Evolutionary conservation across 2,888 invertebrate species (phyloP).

Genomic region (Drosophila fungiperda): DNA sequence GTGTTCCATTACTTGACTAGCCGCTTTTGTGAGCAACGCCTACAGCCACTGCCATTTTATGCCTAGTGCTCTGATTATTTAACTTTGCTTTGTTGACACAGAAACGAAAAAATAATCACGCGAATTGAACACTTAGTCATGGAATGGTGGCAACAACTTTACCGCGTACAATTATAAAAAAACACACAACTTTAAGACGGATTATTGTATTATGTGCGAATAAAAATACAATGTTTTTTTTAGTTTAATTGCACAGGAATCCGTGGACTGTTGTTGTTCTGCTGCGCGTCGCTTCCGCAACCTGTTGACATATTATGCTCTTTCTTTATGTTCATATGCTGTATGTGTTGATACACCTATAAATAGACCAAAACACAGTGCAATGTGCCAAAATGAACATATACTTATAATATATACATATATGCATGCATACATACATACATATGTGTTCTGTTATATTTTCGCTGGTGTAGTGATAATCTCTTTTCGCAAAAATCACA

Average conservation of each 20-base stretch:
- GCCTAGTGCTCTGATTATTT: slow-evolving; percentile 45
- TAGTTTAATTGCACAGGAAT: slow-evolving; percentile 40
- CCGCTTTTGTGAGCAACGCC: slow-evolving; percentile 37
- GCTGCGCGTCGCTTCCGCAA: slow-evolving; percentile 62
- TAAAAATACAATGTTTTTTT: slow-evolving; percentile 1
- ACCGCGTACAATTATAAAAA: background rate
- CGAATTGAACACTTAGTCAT: slow-evolving; percentile 41
- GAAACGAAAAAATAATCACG: slow-evolving; percentile 45
- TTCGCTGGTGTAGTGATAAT: slow-evolving; percentile 1
- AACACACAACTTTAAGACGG: background rate
- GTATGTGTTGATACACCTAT: slow-evolving; percentile 43
- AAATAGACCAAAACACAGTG: slow-evolving; percentile 67
- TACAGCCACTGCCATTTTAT: slow-evolving; percentile 19
- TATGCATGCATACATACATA: background rate
- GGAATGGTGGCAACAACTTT: slow-evolving; percentile 7
- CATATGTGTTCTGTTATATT: slow-evolving; percentile 4
- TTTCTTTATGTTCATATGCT: slow-evolving; percentile 30
- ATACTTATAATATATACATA: background rate
- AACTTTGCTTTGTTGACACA: slow-evolving; percentile 33
- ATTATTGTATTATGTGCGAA: background rate
- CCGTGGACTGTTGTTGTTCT: slow-evolving; percentile 28
- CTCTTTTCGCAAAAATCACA: slow-evolving; percentile 38
- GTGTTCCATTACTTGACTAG: slow-evolving; percentile 29
- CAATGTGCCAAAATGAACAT: slow-evolving; percentile 70
- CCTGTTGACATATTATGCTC: slow-evolving; percentile 70